Base-by-base conservation (phyloP, 2,797 vertebrate species). In the Hydrolagus colliei region DNA sequence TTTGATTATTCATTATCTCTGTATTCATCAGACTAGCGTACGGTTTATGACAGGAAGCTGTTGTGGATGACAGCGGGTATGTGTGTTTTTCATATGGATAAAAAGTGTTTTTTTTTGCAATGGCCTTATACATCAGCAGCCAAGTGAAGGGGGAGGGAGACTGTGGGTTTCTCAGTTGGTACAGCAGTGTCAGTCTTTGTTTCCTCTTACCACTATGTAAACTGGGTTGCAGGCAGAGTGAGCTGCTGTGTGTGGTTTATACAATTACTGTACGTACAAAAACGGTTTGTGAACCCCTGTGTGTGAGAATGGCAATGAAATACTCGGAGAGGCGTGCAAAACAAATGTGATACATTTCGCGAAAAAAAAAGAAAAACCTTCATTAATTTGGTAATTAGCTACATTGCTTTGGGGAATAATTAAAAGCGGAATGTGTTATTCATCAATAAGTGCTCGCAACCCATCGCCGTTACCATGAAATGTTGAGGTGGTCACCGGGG, bases 1-100 rank as follows among this genome's bases (percentile, higher is more conserved):
- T 93, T 92, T 93, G 92, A 92, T 94, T 93, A 92, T 89, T 92
- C 95, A 95, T 95, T 94, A 94, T 94, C 92, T 93, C 91, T 89
- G 93, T 94, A 84, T 95, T 94, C 94, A 93, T 93, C 92, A 91
- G 87, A 89, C 90, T 91, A 91, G 35, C 7, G 13, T 27, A 71
- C 14, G 11, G 18, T 5, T 12, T 4, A 74, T 27, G 27, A 74
- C 73, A 74, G 73, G 9, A 10, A 73, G 10, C 72, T 32, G 32
- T 35, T 18, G 73, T 41, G 35, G 75, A 2, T 77, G 52, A 59
- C 7, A 77, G n/a, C 9, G 18, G 2, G 74, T 77, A 20, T 52
- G 41, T 52, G 63, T 82, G 12, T 63, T 3, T 67, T 65, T 52
- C 35, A 11, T 8, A 35, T 22, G 61, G n/a, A 52, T 13, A 6